Base-by-base conservation (phyloP, 1,140 invertebrate species). In the Callitettix versicolor region DNA sequence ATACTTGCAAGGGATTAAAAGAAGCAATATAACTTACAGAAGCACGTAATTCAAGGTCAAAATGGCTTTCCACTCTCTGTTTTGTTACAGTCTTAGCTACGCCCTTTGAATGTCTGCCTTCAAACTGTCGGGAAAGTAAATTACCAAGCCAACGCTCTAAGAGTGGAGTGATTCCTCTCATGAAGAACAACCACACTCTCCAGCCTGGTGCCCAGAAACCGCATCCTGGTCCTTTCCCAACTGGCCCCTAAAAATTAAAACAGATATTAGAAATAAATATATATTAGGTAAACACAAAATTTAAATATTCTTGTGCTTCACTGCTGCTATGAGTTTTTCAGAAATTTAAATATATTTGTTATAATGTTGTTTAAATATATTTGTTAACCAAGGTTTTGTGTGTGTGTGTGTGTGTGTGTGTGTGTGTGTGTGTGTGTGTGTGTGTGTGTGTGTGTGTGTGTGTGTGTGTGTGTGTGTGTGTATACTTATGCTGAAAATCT, bases 1-100 rank as follows among this genome's bases (percentile, higher is more conserved):
- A n/a, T n/a, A n/a, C n/a, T n/a, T n/a, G n/a, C n/a, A n/a, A n/a
- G n/a, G n/a, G n/a, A n/a, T n/a, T n/a, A n/a, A n/a, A n/a, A n/a
- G n/a, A 9, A 30, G 26, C 26, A 30, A 30, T 4, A 47, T 48
- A 12, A 66, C 61, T 64, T 24, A 96, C 94, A 0, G 94, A 97
- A 36, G 94, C 94, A 63, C 97, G 78, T 58, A 99, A 72, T 74
- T 99, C 97, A 51, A 99, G 75, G 81, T 99, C 97, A 72, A 98
- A 99, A 74, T 99, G 97, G 44, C 93, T 97, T 65, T 99, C 97
- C 0, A 99, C 97, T 65, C 97, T 79, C 70, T 99, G 97, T 68
- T 99, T 99, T 0, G 97, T 99, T 0, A 99, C 97, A 2, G 97
- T 99, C 72, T 99, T 99, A 0, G 97, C 97, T 7, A 99, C 95